Conservation (phyloP, 30 jellyfish, hydroid and myxozoan genomes). For the Mastigias papua region DNA sequence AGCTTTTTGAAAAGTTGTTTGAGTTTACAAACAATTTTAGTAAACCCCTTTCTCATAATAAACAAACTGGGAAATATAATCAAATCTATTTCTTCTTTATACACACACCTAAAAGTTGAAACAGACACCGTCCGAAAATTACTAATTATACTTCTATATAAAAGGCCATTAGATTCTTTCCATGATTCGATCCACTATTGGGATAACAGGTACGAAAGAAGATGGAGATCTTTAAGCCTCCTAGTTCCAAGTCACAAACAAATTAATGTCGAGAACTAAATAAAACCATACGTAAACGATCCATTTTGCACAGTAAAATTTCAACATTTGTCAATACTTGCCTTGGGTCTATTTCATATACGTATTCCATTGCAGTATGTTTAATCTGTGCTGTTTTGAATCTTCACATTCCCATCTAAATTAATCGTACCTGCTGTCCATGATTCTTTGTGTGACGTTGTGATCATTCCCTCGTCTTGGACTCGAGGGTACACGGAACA, state of each 20-base stretch:
- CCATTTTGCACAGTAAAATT: neutral
- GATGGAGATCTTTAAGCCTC: too few species aligned
- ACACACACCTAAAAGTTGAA: too few species aligned
- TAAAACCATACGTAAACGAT: neutral
- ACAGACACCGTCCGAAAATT: too few species aligned
- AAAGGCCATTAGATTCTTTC: too few species aligned
- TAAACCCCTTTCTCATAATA: too few species aligned
- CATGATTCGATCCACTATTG: neutral
- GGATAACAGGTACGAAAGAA: neutral
- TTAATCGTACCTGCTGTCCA: conserved; percentile 23
- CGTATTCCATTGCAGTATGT: conserved; percentile 77
- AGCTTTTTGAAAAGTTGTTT: too few species aligned
- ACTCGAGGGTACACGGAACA: neutral
- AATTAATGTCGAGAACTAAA: neutral
- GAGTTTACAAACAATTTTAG: too few species aligned
- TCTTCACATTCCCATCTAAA: neutral
- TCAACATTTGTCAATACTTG: neutral
- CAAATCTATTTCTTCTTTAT: too few species aligned
- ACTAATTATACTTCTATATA: too few species aligned
- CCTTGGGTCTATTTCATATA: conserved; percentile 97
- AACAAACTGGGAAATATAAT: too few species aligned
- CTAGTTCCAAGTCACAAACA: too few species aligned
- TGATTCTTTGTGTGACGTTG: conserved; percentile 28
- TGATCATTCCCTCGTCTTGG: conserved; percentile 7
- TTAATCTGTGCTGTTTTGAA: neutral